These are phyloP conservation scores for Chironomus riparius DNA, from an alignment of 2,888 invertebrate genomes.

Conservation along the genomic window DNA sequence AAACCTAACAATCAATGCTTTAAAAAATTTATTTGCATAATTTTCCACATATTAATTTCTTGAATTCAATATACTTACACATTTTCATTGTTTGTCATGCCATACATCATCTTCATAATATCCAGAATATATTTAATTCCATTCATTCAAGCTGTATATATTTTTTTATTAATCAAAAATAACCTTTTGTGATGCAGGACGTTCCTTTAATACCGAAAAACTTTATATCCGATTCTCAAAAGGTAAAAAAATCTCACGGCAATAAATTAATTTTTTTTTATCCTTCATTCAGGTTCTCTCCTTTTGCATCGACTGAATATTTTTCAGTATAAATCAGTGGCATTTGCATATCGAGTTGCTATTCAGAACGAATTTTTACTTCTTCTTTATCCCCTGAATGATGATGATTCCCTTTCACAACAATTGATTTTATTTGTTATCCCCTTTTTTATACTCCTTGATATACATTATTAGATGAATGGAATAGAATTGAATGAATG, in stretches of 20 bases:
- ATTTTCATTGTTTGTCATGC: not conserved
- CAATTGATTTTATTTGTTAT: constrained; percentile 28
- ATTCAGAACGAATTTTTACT: not conserved
- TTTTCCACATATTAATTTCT: constrained; percentile 27
- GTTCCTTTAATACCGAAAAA: not conserved
- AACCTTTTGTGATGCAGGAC: constrained; percentile 18
- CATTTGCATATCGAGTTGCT: constrained; percentile 6
- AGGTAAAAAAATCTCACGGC: constrained; percentile 23
- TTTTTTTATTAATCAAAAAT: constrained; percentile 24
- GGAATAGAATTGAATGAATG: not conserved
- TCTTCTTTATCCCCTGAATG: not conserved
- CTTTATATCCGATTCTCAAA: not conserved
- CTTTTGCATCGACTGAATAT: not conserved
- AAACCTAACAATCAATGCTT: not conserved
- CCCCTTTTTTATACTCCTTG: constrained; percentile 6
- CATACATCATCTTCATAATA: constrained; percentile 24
- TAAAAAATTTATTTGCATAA: constrained; percentile 21
- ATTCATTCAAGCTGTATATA: not conserved
- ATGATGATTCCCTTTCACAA: not conserved
- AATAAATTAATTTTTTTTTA: constrained; percentile 24
- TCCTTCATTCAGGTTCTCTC: not conserved
- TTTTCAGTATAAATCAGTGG: constrained; percentile 1
- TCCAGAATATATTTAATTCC: not conserved
- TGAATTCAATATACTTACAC: constrained; percentile 10
- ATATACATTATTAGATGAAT: not conserved